Evolutionary conservation across 2,888 invertebrate species (phyloP), one percentile per base, ranked within the genome.

Genomic region (Amblyteles armatorius): DNA sequence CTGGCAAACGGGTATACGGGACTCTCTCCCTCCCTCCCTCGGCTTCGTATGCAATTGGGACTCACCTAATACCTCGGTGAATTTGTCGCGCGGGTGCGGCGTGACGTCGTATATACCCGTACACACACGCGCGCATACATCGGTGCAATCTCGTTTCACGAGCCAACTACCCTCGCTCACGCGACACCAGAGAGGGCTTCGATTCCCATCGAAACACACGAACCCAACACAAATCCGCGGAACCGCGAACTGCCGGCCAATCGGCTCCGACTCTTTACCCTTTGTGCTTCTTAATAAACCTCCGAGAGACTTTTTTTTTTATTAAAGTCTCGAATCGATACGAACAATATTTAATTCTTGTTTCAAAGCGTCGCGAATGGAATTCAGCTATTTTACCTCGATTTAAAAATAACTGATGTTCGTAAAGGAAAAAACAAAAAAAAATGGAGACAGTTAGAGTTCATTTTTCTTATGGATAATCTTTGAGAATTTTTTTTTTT

Each of bases 71-170:
- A 84, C 78, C 82, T 79, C 68, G 77, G 72, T 73, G 79, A 82
- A 82, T 85, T 82, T 79, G 79, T 82, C 79, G 55, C 82, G 60
- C 74, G 76, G 74, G 74, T 68, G 52, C 82, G 68, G 68, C 79
- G 84, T 77, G 40, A 26, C 40, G 36, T 65, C 74, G 71, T 91
- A 90, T 91, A 92, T 91, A 91, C 89, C 52, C 74, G 71, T 91
- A 90, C 90, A 92, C 91, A 91, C 89, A 90, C 26, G 1, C 26
- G 1, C 22, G 1, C 88, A 87, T 88, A 88, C 83, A 40, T 67
- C 19, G 60, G 44, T 36, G 57, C 68, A 40, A 73, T 52, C 78
- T 78, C 73, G 69, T 74, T 84, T 69, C 48, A 78, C 57, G 44
- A 71, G 84, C 69, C 52, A 78, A 84, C 81, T 63, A 19, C 73